Evolutionary conservation across 1,140 invertebrate species (phyloP).

Genomic region (Listronotus bonariensis): DNA sequence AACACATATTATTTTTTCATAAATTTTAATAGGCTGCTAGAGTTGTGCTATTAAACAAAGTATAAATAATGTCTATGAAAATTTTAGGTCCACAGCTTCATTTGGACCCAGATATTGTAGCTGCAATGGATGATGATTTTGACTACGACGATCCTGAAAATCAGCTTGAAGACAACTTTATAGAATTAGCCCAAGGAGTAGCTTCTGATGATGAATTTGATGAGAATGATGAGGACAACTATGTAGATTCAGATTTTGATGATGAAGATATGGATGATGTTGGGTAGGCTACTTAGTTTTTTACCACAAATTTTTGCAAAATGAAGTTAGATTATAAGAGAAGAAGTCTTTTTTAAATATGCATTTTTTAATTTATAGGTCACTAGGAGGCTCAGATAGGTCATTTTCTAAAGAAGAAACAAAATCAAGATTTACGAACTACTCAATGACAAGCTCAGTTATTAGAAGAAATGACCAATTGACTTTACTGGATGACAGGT

Average conservation of each 20-base stretch:
- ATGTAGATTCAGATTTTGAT: slow-evolving; percentile 52
- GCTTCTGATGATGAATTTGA: slow-evolving; percentile 52
- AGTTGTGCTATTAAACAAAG: no score
- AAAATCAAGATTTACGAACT: slow-evolving; percentile 89
- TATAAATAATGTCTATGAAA: no score
- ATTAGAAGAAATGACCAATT: slow-evolving; percentile 85
- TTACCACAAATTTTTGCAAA: not conserved
- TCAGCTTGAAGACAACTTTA: slow-evolving; percentile 89
- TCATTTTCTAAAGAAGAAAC: slow-evolving; percentile 74
- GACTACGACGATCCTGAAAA: slow-evolving; percentile 83
- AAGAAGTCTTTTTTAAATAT: not conserved
- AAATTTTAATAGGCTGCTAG: no score
- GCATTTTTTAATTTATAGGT: slow-evolving; percentile 44
- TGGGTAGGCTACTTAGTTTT: slow-evolving; percentile 16
- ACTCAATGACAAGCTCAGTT: slow-evolving; percentile 92
- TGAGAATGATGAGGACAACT: slow-evolving; percentile 55
- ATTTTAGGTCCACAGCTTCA: slow-evolving; percentile 74
- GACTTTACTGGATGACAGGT: slow-evolving; percentile 83
- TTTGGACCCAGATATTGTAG: slow-evolving; percentile 91
- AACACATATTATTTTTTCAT: no score
- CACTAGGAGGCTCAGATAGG: slow-evolving; percentile 58
- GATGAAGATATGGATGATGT: slow-evolving; percentile 62
- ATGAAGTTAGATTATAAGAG: not conserved
- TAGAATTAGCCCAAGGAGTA: slow-evolving; percentile 72
- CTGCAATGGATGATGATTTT: slow-evolving; percentile 92